Evolutionary conservation across 2,888 invertebrate genomes (phyloP).

Genomic region (Lithodes maja): DNA sequence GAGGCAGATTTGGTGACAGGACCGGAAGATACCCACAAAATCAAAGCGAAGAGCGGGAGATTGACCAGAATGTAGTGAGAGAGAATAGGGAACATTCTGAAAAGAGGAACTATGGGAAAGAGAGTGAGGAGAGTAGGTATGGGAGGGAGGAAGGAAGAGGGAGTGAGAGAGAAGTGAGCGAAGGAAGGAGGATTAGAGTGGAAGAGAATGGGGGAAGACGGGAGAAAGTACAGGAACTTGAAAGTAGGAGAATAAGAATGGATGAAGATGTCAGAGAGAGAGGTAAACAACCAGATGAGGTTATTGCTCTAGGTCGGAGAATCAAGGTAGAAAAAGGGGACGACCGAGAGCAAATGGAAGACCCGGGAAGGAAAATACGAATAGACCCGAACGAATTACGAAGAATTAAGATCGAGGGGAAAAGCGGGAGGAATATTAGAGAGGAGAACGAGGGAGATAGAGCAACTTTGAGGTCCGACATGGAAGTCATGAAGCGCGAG

Average conservation of each 20-base stretch:
- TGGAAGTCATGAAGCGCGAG: not conserved
- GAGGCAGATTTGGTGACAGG: not conserved
- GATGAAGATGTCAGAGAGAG: not conserved
- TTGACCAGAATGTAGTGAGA: not conserved
- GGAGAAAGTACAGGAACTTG: not conserved
- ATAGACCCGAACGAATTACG: not conserved
- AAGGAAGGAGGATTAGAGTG: not conserved
- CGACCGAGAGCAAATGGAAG: not conserved
- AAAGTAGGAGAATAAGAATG: not conserved
- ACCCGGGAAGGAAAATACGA: not conserved
- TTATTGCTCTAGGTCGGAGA: not conserved
- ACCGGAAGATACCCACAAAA: not conserved
- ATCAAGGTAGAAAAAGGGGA: not conserved
- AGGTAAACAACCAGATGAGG: not conserved
- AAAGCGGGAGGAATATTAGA: no score
- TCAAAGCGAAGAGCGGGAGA: not conserved
- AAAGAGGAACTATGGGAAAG: not conserved
- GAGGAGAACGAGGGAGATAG: not conserved
- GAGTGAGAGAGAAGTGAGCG: not conserved
- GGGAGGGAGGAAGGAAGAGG: conserved; percentile 6
- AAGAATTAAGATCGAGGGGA: not conserved
- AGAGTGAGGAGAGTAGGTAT: not conserved
- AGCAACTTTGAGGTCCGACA: not conserved
- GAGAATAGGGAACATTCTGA: not conserved
- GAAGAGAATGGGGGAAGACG: not conserved